Evolutionary conservation across 1,140 invertebrate species (phyloP).

Genomic region (Hypothenemus hampei): DNA sequence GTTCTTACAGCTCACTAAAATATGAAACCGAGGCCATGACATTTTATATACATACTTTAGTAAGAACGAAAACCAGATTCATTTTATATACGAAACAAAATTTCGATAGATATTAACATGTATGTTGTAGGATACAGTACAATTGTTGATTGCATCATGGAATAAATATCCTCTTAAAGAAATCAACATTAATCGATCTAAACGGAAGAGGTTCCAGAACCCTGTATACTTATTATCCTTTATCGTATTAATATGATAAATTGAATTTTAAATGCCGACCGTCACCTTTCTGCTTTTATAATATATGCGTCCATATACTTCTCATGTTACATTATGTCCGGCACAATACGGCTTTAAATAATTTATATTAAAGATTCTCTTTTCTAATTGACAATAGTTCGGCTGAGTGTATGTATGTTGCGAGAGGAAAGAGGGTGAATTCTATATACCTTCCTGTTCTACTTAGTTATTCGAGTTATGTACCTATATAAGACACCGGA

Average conservation of each 20-base stretch:
- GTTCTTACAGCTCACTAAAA: too few relatives aligned
- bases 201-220: conserved; percentile 1
- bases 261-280: conserved; percentile 15
- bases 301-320: neutral
- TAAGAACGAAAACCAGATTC: too few relatives aligned
- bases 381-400: conserved; percentile 13
- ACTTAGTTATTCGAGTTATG: too few relatives aligned
- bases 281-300: conserved; percentile 10
- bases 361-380: conserved; percentile 15
- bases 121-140: too few relatives aligned
- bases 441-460: conserved; percentile 4
- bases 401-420: neutral
- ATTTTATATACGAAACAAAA: too few relatives aligned
- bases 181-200: neutral
- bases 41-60: too few relatives aligned
- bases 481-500: conserved; percentile 3
- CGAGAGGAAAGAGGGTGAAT: conserved; percentile 1
- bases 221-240: conserved; percentile 1
- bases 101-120: too few relatives aligned
- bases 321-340: conserved; percentile 5
- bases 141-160: too few relatives aligned
- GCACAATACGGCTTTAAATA: conserved; percentile 6
- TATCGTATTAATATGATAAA: conserved; percentile 16
- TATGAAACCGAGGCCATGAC: too few relatives aligned
- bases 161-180: too few relatives aligned